A percentile compares a stretch with the other conserved stretches of the same genome.
Conservation (phyloP, 1,140 invertebrate species). For the Sinella curviseta region DNA sequence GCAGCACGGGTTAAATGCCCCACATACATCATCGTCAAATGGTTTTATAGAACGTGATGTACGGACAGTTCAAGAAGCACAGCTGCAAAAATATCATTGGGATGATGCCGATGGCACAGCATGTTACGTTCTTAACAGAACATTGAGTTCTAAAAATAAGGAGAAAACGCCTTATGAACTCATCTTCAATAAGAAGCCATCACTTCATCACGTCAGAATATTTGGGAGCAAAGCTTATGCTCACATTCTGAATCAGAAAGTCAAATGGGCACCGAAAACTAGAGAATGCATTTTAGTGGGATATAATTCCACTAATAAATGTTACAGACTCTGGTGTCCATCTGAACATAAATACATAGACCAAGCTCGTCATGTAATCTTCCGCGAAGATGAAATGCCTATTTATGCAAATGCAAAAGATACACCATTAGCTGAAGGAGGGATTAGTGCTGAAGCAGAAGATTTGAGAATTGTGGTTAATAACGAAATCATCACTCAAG, state of each 20-base stretch:
- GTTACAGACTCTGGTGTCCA: not conserved
- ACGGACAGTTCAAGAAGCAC: not conserved
- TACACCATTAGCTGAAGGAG: not conserved
- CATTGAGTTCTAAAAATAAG: constrained; percentile 14
- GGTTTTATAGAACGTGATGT: constrained; percentile 36
- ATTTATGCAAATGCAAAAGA: not conserved
- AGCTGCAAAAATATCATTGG: not conserved
- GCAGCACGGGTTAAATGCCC: constrained; percentile 15
- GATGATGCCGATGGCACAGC: constrained; percentile 29
- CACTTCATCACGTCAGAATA: constrained; percentile 48
- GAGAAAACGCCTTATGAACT: constrained; percentile 14
- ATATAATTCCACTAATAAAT: too few species aligned
- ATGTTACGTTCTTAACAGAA: not conserved
- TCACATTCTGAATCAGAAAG: constrained; percentile 33
- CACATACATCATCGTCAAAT: constrained; percentile 12
- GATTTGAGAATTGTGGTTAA: not conserved
- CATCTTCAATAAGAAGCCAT: constrained; percentile 46
- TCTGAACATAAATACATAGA: not conserved
- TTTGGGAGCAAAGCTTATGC: constrained; percentile 50
- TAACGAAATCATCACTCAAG: too few species aligned
- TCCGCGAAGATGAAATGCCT: constrained; percentile 7
- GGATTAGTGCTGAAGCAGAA: not conserved
- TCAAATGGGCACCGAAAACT: constrained; percentile 45
- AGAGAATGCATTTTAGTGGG: constrained; percentile 1
- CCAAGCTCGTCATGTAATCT: not conserved